Evolutionary conservation across 2,797 vertebrate species (phyloP).

Genomic region (Rhyacichthys aspro): DNA sequence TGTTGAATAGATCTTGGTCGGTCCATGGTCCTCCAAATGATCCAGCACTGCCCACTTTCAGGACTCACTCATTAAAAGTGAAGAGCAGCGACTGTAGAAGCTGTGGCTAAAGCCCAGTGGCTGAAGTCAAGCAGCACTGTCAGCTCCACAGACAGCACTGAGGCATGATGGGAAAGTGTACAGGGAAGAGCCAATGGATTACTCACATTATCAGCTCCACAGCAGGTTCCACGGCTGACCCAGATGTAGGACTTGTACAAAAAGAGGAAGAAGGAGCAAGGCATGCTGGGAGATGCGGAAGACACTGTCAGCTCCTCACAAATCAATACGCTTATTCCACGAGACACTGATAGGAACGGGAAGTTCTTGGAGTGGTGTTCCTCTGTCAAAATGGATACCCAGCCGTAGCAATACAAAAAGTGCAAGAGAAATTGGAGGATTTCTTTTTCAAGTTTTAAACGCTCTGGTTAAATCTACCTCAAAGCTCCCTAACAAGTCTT

Average conservation of each 20-base stretch:
- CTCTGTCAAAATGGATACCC: too few relatives aligned
- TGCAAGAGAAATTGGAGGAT: too few relatives aligned
- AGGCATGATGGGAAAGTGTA: slow-evolving; percentile 11
- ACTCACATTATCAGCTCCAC: slow-evolving; percentile 28
- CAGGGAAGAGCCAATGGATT: slow-evolving; percentile 34
- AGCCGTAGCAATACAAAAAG: neutral
- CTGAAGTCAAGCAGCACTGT: neutral
- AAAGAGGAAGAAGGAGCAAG: slow-evolving; percentile 14
- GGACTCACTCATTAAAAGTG: slow-evolving; percentile 6
- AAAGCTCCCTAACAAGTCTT: neutral
- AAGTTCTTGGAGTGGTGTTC: neutral
- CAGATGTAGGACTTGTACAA: slow-evolving; percentile 40
- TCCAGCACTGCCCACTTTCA: neutral
- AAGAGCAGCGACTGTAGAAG: slow-evolving; percentile 1
- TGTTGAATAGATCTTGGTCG: too few relatives aligned
- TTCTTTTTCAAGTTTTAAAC: too few relatives aligned
- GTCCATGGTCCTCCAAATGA: too few relatives aligned
- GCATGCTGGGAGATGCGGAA: slow-evolving; percentile 21
- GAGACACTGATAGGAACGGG: slow-evolving; percentile 1
- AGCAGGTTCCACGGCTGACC: slow-evolving; percentile 49
- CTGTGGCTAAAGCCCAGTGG: neutral
- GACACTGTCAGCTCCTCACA: slow-evolving; percentile 11
- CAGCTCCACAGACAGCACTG: slow-evolving; percentile 1
- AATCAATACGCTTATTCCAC: slow-evolving; percentile 1
- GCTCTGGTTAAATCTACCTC: too few relatives aligned